Base-by-base conservation (phyloP, 2,113 vertebrate genomes). In the Oenanthe oenanthe region DNA sequence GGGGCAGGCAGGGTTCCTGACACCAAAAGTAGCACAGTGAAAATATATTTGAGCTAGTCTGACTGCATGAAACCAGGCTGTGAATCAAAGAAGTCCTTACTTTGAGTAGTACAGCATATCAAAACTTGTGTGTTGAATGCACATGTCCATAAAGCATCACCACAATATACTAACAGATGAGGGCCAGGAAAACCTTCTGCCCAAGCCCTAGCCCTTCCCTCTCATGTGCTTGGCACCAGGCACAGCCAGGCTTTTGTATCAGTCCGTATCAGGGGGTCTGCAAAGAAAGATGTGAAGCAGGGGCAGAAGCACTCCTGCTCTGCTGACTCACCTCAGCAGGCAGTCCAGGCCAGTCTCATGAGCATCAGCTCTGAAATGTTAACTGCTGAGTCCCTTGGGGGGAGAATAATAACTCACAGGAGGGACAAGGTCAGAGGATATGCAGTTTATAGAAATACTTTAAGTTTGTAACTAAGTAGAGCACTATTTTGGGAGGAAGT, bases 221-320 rank as follows among this genome's bases (percentile, higher is more conserved):
- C 38, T 22, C 31, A 9, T 0, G 8, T 19, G 21, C 22, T 36
- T 31, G 13, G 54, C 53, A 57, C 7, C 2, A 0, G 29, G 62
- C 28, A 53, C 22, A 57, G 63, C 1, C 48, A 43, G 61, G 38
- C 14, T 48, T 56, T 22, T 36, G 31, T 21, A 10, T 25, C 53
- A 50, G 34, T 26, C 57, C 36, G 0, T 38, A 51, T 4, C 10
- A 50, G 45, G 2, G 7, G 47, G 7, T 42, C 17, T 80, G 42
- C 2, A 1, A 38, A 24, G 1, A 1, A 14, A 22, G 32, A 34
- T 8, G 61, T 11, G 10, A 68, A 71, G 74, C 42, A 34, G 2
- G 0, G 45, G 34, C 68, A 87, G 34, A 70, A 74, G 38, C 0
- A 0, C 32, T 53, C 17, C 29, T 75, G 48, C 48, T 72, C 57